These are phyloP conservation scores for Phalloptychus januarius DNA, from an alignment of 2,797 vertebrate species.

Conservation along the genomic window DNA sequence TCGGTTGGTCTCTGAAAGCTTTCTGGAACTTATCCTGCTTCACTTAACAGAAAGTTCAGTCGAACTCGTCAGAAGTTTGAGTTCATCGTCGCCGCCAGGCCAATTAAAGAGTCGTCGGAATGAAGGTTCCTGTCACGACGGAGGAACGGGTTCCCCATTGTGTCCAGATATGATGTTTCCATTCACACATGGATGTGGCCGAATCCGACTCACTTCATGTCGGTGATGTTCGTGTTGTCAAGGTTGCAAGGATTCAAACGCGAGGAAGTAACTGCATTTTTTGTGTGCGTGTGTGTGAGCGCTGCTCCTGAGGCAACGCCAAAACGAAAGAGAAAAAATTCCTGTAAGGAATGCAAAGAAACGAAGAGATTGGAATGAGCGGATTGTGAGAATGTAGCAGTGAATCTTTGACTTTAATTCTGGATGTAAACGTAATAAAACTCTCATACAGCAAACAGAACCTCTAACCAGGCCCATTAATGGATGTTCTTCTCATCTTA, in stretches of 20 bases:
- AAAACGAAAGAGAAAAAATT: neutral
- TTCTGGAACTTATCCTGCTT: neutral
- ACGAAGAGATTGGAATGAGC: neutral
- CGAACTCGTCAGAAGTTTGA: neutral
- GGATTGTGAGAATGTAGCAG: neutral
- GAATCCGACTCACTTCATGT: neutral
- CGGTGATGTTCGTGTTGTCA: neutral
- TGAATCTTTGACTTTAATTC: neutral
- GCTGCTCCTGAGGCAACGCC: neutral
- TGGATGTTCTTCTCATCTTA: neutral
- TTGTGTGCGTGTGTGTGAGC: no score
- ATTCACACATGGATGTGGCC: neutral
- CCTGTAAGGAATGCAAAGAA: neutral
- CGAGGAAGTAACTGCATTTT: neutral
- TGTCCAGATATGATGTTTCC: neutral
- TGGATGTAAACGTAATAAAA: neutral
- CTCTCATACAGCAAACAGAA: neutral
- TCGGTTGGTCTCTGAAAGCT: neutral
- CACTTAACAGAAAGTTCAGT: neutral
- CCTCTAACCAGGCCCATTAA: neutral
- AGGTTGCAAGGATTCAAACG: neutral
- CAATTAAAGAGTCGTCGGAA: neutral
- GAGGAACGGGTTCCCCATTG: neutral
- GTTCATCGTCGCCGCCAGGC: neutral
- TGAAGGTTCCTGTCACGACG: neutral